Conservation (phyloP, 2,113 vertebrate species). For the Climacteris rufus region DNA sequence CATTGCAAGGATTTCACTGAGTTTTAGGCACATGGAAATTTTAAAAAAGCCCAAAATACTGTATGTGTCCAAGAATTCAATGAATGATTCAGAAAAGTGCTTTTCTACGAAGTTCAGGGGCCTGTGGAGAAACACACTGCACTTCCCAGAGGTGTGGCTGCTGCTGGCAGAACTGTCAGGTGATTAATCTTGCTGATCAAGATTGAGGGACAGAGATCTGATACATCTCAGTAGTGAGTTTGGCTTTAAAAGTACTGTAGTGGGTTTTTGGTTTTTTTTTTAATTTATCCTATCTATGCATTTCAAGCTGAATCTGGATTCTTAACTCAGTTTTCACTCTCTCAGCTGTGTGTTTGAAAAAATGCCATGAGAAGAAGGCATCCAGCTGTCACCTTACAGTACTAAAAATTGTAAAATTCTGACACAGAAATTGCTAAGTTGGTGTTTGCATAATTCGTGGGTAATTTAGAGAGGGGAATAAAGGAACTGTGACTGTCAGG, state of each 20-base stretch:
- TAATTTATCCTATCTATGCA: neutral
- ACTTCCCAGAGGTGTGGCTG: neutral
- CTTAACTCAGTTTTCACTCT: neutral
- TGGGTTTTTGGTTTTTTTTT: neutral
- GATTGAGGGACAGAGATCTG: neutral
- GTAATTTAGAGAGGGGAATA: neutral
- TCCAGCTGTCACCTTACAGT: neutral
- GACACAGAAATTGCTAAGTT: neutral
- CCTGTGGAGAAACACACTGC: neutral
- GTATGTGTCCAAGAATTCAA: neutral
- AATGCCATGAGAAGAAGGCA: neutral
- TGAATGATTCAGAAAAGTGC: neutral
- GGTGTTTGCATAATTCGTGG: neutral
- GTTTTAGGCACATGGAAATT: neutral
- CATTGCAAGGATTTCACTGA: neutral
- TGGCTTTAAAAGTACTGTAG: neutral
- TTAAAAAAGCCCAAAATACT: neutral
- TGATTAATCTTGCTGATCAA: neutral
- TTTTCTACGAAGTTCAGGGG: neutral
- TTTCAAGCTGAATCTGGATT: neutral
- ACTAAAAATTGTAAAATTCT: neutral
- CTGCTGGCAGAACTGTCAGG: neutral
- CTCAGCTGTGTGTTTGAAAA: neutral
- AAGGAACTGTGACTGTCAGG: neutral
- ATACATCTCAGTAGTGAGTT: neutral